Percentiles rank a stretch among this genome's conserved stretches.
These are phyloP conservation scores for Drosophila murphyi DNA, from an alignment of 1,140 invertebrate genomes.

Conservation along the genomic window DNA sequence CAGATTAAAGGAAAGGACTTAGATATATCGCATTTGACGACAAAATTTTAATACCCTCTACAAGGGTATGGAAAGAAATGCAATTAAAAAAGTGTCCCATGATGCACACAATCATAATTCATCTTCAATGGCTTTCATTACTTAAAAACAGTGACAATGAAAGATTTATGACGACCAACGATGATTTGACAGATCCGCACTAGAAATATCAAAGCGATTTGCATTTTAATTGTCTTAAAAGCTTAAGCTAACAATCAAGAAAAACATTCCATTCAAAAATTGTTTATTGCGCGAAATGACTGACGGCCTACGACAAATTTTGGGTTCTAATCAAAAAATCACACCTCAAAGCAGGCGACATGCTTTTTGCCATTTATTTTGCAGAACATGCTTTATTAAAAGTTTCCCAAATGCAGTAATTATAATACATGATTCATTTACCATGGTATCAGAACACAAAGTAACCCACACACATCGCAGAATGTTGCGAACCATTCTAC, in stretches of 20 bases:
- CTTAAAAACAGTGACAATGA: slow-evolving; percentile 28
- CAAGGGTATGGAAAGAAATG: neutral
- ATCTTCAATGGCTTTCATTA: slow-evolving; percentile 1
- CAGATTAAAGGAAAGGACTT: no score
- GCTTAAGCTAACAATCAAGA: neutral
- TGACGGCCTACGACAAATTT: neutral
- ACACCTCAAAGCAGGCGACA: neutral
- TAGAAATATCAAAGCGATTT: slow-evolving; percentile 3
- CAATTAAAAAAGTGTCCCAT: slow-evolving; percentile 10
- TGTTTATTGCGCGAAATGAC: slow-evolving; percentile 12
- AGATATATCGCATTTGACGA: no score
- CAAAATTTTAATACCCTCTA: no score
- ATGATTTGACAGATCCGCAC: slow-evolving; percentile 36
- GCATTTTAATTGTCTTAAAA: slow-evolving; percentile 21
- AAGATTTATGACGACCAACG: slow-evolving; percentile 22
- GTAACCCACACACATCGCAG: neutral
- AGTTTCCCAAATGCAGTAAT: neutral
- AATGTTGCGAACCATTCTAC: neutral
- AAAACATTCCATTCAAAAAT: neutral
- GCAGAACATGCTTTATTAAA: slow-evolving; percentile 13
- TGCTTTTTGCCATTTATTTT: neutral
- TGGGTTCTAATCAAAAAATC: slow-evolving; percentile 26
- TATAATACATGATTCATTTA: slow-evolving; percentile 8
- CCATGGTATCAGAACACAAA: neutral
- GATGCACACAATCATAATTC: neutral